A percentile compares a stretch with the other conserved stretches of the same genome.
phyloP scores from a whole-genome alignment of 2,888 invertebrate species.

The Operophtera brumata region DNA sequence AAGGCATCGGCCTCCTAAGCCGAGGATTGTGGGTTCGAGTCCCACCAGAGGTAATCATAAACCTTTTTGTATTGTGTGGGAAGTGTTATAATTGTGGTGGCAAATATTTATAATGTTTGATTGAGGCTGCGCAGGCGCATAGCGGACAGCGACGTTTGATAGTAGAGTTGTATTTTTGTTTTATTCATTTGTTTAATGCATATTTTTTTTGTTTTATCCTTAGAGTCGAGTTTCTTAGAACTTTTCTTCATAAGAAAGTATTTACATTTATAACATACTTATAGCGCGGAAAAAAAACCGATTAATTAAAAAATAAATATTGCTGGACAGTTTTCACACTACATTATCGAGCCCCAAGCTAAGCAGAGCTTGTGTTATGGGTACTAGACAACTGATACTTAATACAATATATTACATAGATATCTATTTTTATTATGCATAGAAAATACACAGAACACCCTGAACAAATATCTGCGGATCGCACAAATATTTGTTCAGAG shows the following conservation, averaged over 20 bases:
- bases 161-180: not conserved
- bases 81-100: slow-evolving; percentile 11
- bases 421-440: too few species aligned
- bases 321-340: too few species aligned
- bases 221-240: not conserved
- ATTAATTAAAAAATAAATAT: too few species aligned
- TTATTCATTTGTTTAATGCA: too few species aligned
- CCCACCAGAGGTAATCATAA: slow-evolving; percentile 88
- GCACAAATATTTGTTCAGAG: too few species aligned
- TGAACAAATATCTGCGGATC: too few species aligned
- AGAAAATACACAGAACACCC: too few species aligned
- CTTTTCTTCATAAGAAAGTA: not conserved
- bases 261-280: not conserved
- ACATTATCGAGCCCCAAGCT: too few species aligned
- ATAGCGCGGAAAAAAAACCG: too few species aligned
- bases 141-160: not conserved
- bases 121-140: not conserved
- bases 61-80: slow-evolving; percentile 47
- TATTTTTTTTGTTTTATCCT: not conserved
- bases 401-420: too few species aligned
- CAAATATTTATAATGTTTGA: not conserved
- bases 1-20: slow-evolving; percentile 93
- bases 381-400: too few species aligned
- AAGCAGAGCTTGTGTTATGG: too few species aligned
- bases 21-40: slow-evolving; percentile 93